Evolutionary conservation across 2,888 invertebrate genomes (phyloP), one percentile per base, ranked within the genome.

Genomic region (Zygaena filipendulae): DNA sequence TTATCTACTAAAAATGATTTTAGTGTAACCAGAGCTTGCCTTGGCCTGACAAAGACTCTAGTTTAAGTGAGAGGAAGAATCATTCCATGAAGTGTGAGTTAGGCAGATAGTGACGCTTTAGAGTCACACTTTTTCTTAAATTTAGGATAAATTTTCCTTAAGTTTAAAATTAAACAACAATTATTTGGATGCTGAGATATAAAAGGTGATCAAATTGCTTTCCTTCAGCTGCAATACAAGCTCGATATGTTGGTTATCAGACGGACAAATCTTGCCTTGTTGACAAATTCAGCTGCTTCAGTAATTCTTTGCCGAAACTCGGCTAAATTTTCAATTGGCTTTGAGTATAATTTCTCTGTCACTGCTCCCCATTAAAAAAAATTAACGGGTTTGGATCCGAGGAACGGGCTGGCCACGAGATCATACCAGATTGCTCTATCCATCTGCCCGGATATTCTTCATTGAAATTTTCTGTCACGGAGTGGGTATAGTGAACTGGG

Each of bases 401-500:
- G 4, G 28, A 36, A 23, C 29, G 29, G 23, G 33, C 22, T 20
- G 29, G 29, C 36, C 29, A 36, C 23, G 25, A 26, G 20, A 32
- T 38, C 6, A 32, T 12, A 7, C 32, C 35, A 9, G 22, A 11
- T 6, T 34, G 32, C 9, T 30, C 32, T 10, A 36, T 30, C 32
- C 25, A 36, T 20, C 32, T 27, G 13, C 12, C 16, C 7, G 33
- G 29, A 16, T 25, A 29, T 25, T 27, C 27, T 6, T 29, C 14
- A 13, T 35, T 23, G 13, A 35, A 26, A 21, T 21, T 25, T 13
- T 29, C 24, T 23, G 20, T 23, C 13, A 33, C 30, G 16, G 21
- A 20, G 8, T n/a, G 11, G 13, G 32, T 30, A 13, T 20, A 38
- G 29, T 38, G 31, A 13, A 29, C 33, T 24, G 38, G 31, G 12